A percentile compares a stretch with the other conserved stretches of the same genome.
Evolutionary conservation across 2,797 vertebrate species (phyloP).

Genomic region (Ambastaia sidthimunki): DNA sequence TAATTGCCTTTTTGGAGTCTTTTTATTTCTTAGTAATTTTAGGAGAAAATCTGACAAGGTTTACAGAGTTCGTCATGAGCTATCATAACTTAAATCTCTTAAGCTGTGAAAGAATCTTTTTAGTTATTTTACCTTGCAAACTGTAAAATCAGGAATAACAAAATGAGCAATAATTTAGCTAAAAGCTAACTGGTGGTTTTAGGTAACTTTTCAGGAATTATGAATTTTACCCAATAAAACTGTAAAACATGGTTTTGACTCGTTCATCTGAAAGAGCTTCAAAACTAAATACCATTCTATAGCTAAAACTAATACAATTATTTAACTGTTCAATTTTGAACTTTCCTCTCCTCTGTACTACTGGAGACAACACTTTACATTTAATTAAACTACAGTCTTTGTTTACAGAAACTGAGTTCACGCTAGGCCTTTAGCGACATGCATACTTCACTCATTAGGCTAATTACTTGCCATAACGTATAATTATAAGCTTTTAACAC

Average conservation of each 20-base stretch:
- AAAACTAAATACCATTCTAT: not conserved
- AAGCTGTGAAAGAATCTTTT: no score
- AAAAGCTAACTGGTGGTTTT: no score
- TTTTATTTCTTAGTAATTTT: no score
- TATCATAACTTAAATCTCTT: no score
- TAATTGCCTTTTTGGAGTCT: no score
- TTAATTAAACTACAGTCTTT: not conserved
- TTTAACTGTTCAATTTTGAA: not conserved
- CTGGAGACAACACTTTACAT: slow-evolving; percentile 12
- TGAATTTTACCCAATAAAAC: no score
- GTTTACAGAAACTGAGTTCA: not conserved
- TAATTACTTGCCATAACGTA: slow-evolving; percentile 4
- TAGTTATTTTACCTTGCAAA: no score
- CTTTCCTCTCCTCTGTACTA: slow-evolving; percentile 15
- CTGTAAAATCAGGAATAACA: no score
- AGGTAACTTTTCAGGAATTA: no score
- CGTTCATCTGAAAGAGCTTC: not conserved
- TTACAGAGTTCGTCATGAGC: no score
- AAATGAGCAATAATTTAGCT: no score
- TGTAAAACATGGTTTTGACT: not conserved
- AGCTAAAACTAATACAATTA: not conserved
- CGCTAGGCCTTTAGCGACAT: not conserved
- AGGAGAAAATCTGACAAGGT: no score
- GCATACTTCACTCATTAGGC: not conserved
- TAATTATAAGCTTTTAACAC: slow-evolving; percentile 2